A percentile compares a stretch with the other conserved stretches of the same genome.
Evolutionary conservation across 2,113 vertebrate species (phyloP).

Genomic region (Tamias sibiricus): DNA sequence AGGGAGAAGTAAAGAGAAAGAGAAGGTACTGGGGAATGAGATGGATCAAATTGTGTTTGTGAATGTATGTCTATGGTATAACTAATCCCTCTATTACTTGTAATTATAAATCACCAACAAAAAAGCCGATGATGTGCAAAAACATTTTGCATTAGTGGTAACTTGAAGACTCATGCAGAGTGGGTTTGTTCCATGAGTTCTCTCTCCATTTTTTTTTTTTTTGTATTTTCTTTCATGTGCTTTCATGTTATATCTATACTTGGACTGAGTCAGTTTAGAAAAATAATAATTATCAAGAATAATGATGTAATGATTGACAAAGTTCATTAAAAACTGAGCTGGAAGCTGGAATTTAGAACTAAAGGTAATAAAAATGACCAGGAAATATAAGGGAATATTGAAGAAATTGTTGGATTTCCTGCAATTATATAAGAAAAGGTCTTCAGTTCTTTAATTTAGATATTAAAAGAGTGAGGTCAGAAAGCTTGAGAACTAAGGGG

Average conservation of each 20-base stretch:
- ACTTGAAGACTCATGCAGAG: neutral
- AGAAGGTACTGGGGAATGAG: too few species aligned
- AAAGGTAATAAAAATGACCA: neutral
- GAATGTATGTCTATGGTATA: too few species aligned
- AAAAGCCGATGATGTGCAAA: neutral
- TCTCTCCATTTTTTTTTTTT: too few species aligned
- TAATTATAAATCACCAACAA: too few species aligned
- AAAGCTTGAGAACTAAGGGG: neutral
- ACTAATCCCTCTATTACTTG: too few species aligned
- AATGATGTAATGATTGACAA: neutral
- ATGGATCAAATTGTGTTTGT: too few species aligned
- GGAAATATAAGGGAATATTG: neutral
- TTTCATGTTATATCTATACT: neutral
- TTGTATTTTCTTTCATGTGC: too few species aligned
- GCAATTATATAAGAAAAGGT: neutral
- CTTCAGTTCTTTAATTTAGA: neutral
- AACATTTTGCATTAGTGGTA: neutral
- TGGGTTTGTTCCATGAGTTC: neutral
- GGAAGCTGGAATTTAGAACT: conserved; percentile 31
- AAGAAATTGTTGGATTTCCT: neutral
- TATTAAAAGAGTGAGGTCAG: neutral
- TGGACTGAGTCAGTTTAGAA: neutral
- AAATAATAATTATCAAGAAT: neutral
- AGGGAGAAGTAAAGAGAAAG: too few species aligned
- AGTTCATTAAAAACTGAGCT: neutral